Evolutionary conservation across 1,140 invertebrate genomes (phyloP), one percentile per base, ranked within the genome.

Genomic region (Rhopalosiphum padi): DNA sequence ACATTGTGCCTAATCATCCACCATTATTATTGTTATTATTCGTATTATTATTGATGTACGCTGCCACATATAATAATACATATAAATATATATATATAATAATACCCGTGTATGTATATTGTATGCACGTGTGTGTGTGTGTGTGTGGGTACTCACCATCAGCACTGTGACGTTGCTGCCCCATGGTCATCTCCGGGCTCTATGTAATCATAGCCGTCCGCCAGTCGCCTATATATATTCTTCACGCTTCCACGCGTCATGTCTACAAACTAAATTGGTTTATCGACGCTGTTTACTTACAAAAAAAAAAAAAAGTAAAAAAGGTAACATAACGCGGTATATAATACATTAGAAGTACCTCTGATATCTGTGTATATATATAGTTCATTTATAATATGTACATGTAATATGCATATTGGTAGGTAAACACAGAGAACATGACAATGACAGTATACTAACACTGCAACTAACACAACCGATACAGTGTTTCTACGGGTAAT

Each of bases 1-100:
- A 30, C 23, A 93, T 93, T 93, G 35, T 93, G 91, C 77, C 91
- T 93, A 93, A 93, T 93, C 91, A 93, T 93, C 60, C 82, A 93
- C 60, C 46, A 92, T 83, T 92, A 83, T 92, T 92, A 77, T 92
- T 92, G 15, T 88, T 51, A 35, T 83, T 51, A 85, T 93, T 93
- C 83, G 83, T 46, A 91, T 92, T 92, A 92, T 77, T 85, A 83
- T 37, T 46, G n/a, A 25, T 92, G 48, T 48, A 83, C 68, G 43
- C 48, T 55, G 51, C 86, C 46, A 87, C 86, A 46, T 48, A 83
- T 83, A 83, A 83, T 83, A 83, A 37, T 37, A 9, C 22, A 37
- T 23, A 37, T 37, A 18, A n/a, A 77, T 15, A 77, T 18, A 77
- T 18, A 77, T 60, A 60, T 37, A 37, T 37, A 37, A 37, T 35